Evolutionary conservation across 2,888 invertebrate genomes (phyloP).

Genomic region (Schizotus pectinicornis): DNA sequence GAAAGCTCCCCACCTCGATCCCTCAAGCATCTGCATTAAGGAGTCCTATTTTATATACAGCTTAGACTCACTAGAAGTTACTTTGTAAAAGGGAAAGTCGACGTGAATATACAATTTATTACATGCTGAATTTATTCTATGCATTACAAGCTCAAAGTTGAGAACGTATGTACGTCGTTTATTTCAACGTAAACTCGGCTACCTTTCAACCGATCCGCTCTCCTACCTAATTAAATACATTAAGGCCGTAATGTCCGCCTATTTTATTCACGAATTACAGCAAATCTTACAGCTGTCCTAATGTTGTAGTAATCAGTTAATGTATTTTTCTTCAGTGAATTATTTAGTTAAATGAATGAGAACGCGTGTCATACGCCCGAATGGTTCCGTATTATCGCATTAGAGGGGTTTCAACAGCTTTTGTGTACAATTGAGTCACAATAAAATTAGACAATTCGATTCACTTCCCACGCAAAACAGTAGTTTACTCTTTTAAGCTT

Average conservation of each 20-base stretch:
- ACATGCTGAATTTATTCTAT: constrained; percentile 16
- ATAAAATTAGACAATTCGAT: constrained; percentile 22
- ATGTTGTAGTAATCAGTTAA: constrained; percentile 47
- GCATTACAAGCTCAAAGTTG: constrained; percentile 10
- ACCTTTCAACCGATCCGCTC: too few relatives aligned
- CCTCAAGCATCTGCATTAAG: constrained; percentile 46
- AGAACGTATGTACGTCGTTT: not conserved
- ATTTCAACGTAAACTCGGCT: too few relatives aligned
- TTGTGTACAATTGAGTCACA: constrained; percentile 21
- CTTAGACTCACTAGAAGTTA: constrained; percentile 29
- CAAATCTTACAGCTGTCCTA: constrained; percentile 1
- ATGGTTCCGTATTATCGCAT: constrained; percentile 40
- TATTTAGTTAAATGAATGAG: constrained; percentile 49
- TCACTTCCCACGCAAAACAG: not conserved
- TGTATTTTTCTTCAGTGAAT: constrained; percentile 49
- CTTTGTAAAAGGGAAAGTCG: constrained; percentile 31
- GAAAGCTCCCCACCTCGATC: constrained; percentile 46
- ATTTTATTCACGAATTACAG: too few relatives aligned
- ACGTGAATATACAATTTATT: constrained; percentile 30
- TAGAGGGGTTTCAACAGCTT: constrained; percentile 25
- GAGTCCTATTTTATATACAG: constrained; percentile 47
- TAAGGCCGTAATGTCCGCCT: too few relatives aligned
- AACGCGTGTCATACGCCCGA: constrained; percentile 42
- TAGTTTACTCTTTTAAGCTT: not conserved
- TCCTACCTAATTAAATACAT: too few relatives aligned